These are phyloP conservation scores for Spatula versicolor DNA, from an alignment of 2,797 vertebrate genomes.

Conservation along the genomic window DNA sequence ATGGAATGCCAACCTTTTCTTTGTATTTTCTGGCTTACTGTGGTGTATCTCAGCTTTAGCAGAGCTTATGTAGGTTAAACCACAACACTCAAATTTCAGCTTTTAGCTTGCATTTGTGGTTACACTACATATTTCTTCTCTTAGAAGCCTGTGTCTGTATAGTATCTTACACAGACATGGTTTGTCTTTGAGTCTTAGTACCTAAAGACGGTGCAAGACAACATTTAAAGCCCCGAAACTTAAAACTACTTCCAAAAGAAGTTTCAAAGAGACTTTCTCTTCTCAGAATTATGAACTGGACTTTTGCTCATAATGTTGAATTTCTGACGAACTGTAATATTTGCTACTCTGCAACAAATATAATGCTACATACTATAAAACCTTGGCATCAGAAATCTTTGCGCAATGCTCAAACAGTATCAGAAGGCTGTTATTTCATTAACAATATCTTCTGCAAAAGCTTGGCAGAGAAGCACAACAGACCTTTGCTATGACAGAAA, in stretches of 20 bases:
- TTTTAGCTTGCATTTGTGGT: background rate
- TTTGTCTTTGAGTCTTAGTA: too few relatives aligned
- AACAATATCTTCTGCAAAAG: background rate
- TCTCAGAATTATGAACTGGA: background rate
- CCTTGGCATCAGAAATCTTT: background rate
- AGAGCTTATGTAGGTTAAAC: slow-evolving; percentile 37
- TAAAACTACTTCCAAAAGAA: background rate
- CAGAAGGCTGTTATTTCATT: background rate
- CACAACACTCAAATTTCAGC: slow-evolving; percentile 6
- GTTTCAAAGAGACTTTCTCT: background rate
- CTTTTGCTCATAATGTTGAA: background rate
- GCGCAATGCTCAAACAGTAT: fast-evolving
- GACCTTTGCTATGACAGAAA: background rate
- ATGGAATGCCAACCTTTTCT: background rate
- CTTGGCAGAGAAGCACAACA: background rate
- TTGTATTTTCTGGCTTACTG: background rate
- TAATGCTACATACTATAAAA: background rate
- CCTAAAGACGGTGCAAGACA: background rate
- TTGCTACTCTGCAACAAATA: background rate
- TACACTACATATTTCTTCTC: background rate
- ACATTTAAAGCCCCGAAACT: background rate
- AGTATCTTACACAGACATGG: background rate
- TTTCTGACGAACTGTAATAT: background rate
- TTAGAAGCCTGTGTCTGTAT: background rate
- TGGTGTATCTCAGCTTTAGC: background rate